Base-by-base conservation (phyloP, 2,888 invertebrate species). In the Drosophila dives region DNA sequence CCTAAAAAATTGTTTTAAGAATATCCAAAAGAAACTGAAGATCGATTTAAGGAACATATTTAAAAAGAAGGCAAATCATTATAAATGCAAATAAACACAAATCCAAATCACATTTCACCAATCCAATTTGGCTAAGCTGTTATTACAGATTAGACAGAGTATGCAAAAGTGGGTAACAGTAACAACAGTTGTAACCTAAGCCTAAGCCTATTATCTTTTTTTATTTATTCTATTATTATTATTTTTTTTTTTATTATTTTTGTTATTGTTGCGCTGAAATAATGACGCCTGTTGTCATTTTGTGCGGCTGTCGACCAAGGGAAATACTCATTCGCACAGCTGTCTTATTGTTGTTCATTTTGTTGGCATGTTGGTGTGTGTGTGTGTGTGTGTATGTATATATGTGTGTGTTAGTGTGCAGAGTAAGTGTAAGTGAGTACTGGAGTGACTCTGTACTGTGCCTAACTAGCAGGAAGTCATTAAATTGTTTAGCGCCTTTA, bases 401-500 rank as follows among this genome's bases (percentile, higher is more conserved):
- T 33, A 32, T 45, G 38, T n/a, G 54, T 54, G 26, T 56, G 62
- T 56, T 50, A 36, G 32, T 49, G 54, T n/a, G 40, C 12, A 58
- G 59, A 23, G n/a, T n/a, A 32, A 48, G 36, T 62, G 64, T 38
- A 5, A 64, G 62, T 17, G 42, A 53, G 51, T 45, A 23, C 51
- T 15, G 29, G 40, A 50, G 64, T 26, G 56, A 50, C 50, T 73
- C 67, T 71, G 75, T 68, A 69, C 70, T 74, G 62, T 71, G 80
- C 75, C 73, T 83, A 86, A 86, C 80, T 77, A 80, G 86, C 84
- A 89, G 84, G 89, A 84, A 84, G 84, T 84, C 84, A 84, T 84
- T 84, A 89, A 81, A 89, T 83, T 84, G 89, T 86, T 84, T 83
- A 89, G 86, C 86, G 83, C 72, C 75, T 80, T 85, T 80, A 75